Conservation (phyloP, 1,140 invertebrate species). For the Zaprionus ghesquierei region DNA sequence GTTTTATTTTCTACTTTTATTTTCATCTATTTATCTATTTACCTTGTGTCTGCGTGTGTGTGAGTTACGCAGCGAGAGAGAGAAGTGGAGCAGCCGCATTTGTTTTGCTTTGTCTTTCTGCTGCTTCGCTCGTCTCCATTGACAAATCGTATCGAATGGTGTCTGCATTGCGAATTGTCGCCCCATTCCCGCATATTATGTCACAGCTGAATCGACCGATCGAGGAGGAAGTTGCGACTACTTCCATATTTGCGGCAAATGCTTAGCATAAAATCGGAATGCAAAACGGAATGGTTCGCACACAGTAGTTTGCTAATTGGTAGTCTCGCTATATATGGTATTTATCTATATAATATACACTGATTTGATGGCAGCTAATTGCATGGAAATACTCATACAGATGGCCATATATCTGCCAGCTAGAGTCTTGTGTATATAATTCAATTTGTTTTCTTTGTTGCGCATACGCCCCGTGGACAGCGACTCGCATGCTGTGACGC, state of each 20-base stretch:
- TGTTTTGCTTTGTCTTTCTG: slow-evolving; percentile 47
- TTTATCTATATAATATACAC: not conserved
- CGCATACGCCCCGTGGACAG: slow-evolving; percentile 28
- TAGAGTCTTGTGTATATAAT: slow-evolving; percentile 17
- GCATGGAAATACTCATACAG: not conserved
- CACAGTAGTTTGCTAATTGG: not conserved
- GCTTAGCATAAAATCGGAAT: slow-evolving; percentile 42
- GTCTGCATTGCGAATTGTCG: slow-evolving; percentile 28
- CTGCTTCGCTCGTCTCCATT: slow-evolving; percentile 34
- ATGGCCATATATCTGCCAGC: not conserved
- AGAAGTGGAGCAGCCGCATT: slow-evolving; percentile 66
- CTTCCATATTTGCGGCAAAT: slow-evolving; percentile 51
- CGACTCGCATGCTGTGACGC: slow-evolving; percentile 25
- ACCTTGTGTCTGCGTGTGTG: slow-evolving; percentile 51
- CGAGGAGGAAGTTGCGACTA: slow-evolving; percentile 42
- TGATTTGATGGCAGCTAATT: slow-evolving; percentile 16
- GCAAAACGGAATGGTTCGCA: too few relatives aligned
- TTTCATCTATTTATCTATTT: slow-evolving; percentile 8
- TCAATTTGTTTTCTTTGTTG: slow-evolving; percentile 22
- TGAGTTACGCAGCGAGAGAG: slow-evolving; percentile 6
- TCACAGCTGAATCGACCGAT: slow-evolving; percentile 23
- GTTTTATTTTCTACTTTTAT: slow-evolving; percentile 28
- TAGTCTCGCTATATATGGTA: not conserved
- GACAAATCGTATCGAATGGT: slow-evolving; percentile 65
- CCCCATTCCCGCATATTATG: slow-evolving; percentile 36